A percentile compares a stretch with the other conserved stretches of the same genome.
Evolutionary conservation across 2,888 invertebrate species (phyloP).

Genomic region (Cylloceria caligata): DNA sequence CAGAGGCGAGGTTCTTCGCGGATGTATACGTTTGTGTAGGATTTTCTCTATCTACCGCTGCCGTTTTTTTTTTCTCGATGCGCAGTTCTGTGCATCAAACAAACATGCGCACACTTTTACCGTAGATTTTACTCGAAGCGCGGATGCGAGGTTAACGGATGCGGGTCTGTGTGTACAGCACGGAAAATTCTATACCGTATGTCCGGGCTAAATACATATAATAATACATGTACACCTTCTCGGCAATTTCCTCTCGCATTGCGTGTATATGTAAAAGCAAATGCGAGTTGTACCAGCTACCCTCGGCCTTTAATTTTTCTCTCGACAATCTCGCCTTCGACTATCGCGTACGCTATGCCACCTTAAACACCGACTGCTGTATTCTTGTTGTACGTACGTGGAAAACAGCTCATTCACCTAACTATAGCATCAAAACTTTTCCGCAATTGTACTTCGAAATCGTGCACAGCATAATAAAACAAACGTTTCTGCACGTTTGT

Average conservation of each 20-base stretch:
- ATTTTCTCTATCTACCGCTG: conserved; percentile 1
- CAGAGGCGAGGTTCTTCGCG: conserved; percentile 17
- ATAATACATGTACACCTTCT: conserved; percentile 59
- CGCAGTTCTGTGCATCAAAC: neutral
- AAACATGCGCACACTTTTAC: conserved; percentile 1
- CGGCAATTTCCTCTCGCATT: conserved; percentile 57
- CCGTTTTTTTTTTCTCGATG: neutral
- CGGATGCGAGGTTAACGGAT: conserved; percentile 61
- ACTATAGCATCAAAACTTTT: conserved; percentile 26
- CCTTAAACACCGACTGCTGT: too few relatives aligned
- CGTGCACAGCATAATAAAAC: conserved; percentile 10
- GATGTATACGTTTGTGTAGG: neutral
- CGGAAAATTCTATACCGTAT: conserved; percentile 65
- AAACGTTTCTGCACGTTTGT: conserved; percentile 3
- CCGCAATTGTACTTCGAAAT: neutral
- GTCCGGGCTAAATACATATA: conserved; percentile 65
- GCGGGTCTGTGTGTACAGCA: conserved; percentile 52
- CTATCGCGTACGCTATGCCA: conserved; percentile 4
- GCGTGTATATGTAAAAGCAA: conserved; percentile 5
- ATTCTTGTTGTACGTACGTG: conserved; percentile 52
- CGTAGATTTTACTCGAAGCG: conserved; percentile 37
- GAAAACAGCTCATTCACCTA: conserved; percentile 40
- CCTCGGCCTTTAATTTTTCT: conserved; percentile 56
- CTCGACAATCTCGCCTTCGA: conserved; percentile 15
- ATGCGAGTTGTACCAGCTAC: conserved; percentile 47